phyloP scores from a whole-genome alignment of 1,140 invertebrate genomes.

The Drosophila pruinosa region DNA sequence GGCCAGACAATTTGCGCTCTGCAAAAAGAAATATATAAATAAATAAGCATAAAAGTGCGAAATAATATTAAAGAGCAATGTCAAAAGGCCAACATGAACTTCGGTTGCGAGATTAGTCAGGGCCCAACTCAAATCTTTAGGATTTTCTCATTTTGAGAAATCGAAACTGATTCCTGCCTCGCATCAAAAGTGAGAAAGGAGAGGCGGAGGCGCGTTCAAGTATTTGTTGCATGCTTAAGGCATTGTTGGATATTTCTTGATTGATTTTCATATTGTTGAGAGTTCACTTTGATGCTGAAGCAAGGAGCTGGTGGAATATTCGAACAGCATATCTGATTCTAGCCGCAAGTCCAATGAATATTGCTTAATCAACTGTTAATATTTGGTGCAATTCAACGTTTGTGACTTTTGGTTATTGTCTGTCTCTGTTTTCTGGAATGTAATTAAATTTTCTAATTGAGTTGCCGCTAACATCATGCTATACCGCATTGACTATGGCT shows the following conservation, averaged over 20 bases:
- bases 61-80: conserved; percentile 23
- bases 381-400: neutral
- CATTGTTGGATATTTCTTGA: conserved; percentile 6
- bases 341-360: conserved; percentile 20
- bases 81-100: conserved; percentile 1
- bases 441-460: conserved; percentile 78
- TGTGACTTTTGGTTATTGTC: neutral
- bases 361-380: conserved; percentile 47
- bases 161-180: neutral
- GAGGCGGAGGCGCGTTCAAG: neutral
- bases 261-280: conserved; percentile 28
- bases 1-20: conserved; percentile 8
- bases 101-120: neutral
- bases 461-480: conserved; percentile 26
- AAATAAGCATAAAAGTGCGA: conserved; percentile 28
- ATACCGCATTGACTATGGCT: conserved; percentile 38
- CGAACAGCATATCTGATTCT: conserved; percentile 4
- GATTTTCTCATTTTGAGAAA: neutral
- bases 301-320: neutral
- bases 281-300: conserved; percentile 7
- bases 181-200: conserved; percentile 9
- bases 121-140: neutral
- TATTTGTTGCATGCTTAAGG: conserved; percentile 23
- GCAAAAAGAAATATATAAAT: conserved; percentile 16
- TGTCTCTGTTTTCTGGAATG: conserved; percentile 1